Percentiles rank a stretch among this genome's conserved stretches.
Evolutionary conservation across 1,140 invertebrate species (phyloP).

Genomic region (Drosophila baimaii): DNA sequence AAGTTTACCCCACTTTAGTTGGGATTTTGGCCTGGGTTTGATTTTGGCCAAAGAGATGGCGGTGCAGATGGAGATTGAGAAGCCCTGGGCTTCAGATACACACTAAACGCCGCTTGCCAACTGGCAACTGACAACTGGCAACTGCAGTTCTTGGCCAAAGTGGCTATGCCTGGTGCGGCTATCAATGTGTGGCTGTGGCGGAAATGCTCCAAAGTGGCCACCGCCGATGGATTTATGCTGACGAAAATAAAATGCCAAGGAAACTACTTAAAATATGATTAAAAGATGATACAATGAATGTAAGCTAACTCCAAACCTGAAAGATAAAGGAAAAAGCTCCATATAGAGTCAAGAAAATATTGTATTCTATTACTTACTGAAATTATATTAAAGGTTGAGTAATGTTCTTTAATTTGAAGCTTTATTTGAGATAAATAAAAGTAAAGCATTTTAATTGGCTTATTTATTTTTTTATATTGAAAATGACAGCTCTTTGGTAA

Average conservation of each 20-base stretch:
- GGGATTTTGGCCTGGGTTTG: constrained; percentile 42
- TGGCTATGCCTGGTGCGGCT: background rate
- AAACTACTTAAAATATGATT: background rate
- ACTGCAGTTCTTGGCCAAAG: constrained; percentile 54
- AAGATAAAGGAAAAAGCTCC: background rate
- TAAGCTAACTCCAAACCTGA: too few relatives aligned
- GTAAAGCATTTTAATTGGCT: background rate
- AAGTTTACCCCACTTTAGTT: constrained; percentile 55
- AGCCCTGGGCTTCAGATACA: constrained; percentile 47
- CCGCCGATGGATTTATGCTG: constrained; percentile 36
- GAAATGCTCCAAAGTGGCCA: constrained; percentile 72
- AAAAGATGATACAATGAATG: background rate
- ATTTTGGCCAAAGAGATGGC: constrained; percentile 20
- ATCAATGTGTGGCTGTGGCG: constrained; percentile 34
- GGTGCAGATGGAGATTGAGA: constrained; percentile 5
- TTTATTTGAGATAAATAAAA: background rate
- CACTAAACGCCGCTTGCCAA: constrained; percentile 31
- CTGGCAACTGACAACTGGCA: constrained; percentile 18
- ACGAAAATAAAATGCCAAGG: constrained; percentile 8
- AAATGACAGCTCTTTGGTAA: fast-evolving
- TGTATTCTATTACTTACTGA: background rate
- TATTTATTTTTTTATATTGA: background rate
- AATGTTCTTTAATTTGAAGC: background rate
- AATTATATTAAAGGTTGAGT: background rate
- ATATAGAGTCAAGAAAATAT: background rate